Evolutionary conservation across 2,797 vertebrate genomes (phyloP), one percentile per base, ranked within the genome.

Genomic region (Oreortyx pictus): DNA sequence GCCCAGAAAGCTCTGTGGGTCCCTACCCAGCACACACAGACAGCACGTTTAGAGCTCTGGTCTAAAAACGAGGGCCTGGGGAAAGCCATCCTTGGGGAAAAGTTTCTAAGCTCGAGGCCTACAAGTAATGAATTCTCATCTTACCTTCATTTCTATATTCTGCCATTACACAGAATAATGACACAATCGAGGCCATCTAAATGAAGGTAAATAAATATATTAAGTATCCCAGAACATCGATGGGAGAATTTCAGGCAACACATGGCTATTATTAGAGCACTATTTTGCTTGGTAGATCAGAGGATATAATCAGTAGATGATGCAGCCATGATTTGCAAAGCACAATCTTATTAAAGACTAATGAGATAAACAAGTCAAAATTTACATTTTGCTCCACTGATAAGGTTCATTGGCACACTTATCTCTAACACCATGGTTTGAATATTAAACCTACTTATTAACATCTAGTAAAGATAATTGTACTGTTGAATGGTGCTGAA

Each of bases 361-460:
- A 95, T 93, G 76, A 97, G 91, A 96, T 79, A 93, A 96, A 97
- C 18, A 74, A 92, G 94, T 97, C 95, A 94, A 96, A 96, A 96
- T 96, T 92, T 93, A 92, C 79, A 94, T 94, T 96, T 97, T 93
- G 92, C 92, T 96, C 87, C 68, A 93, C 89, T 95, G 96, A 92
- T 96, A 97, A 97, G 95, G 91, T 93, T 95, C 96, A 93, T 93
- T 83, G 91, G 94, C 88, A 97, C 77, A 94, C 78, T 94, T 97
- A 96, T 94, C 96, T 96, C 93, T 94, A 96, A 95, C 80, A 96
- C 82, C 93, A 96, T 43, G 57, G 86, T 89, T 93, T 86, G 93
- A 96, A 90, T 94, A 97, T 97, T 96, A 98, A 96, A 93, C 90
- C 78, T 94, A 95, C 80, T 91, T 85, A 97, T 95, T 97, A 87